Evolutionary conservation across 2,888 invertebrate species (phyloP), one percentile per base, ranked within the genome.

Genomic region (Itoplectis maculator): DNA sequence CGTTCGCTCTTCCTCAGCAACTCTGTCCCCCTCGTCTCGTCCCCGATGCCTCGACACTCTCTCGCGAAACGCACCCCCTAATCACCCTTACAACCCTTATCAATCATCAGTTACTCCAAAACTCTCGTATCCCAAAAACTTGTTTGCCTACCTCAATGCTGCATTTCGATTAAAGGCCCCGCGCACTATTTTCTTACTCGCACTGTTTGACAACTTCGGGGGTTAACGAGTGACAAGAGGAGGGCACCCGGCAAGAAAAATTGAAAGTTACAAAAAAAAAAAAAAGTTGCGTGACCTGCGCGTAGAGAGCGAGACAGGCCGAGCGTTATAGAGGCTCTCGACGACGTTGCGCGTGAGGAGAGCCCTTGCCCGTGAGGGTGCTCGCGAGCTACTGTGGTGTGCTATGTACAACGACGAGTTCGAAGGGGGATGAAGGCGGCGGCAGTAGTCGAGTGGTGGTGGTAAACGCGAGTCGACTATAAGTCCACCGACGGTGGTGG

Each of bases 381-480:
- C 92, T 90, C 92, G 91, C 89, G 89, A 92, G 92, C 92, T 92
- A 92, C 92, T 92, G 92, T 92, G 77, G 89, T 87, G 85, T 85
- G 84, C 90, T 92, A 91, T 92, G 91, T 92, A 90, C 90, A 90
- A 77, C 87, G 86, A 86, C 86, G n/a, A 84, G 83, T 84, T 87
- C 87, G 87, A 87, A n/a, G 87, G 90, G 90, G 91, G 91, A 89
- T 90, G 90, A 77, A 66, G 18, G 23, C 20, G 59, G 56, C 15
- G 63, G 81, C 45, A 20, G 80, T n/a, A n/a, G n/a, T n/a, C 49
- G 77, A 61, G 72, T 76, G 83, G 86, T 85, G 87, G 85, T 87
- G 86, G 86, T 77, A 83, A 81, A 68, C 79, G 77, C 72, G 65
- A 65, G 65, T 70, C 37, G 59, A 72, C 37, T 37, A 40, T 37